Evolutionary conservation across 2,888 invertebrate genomes (phyloP).

Genomic region (Polymixis flavicincta): DNA sequence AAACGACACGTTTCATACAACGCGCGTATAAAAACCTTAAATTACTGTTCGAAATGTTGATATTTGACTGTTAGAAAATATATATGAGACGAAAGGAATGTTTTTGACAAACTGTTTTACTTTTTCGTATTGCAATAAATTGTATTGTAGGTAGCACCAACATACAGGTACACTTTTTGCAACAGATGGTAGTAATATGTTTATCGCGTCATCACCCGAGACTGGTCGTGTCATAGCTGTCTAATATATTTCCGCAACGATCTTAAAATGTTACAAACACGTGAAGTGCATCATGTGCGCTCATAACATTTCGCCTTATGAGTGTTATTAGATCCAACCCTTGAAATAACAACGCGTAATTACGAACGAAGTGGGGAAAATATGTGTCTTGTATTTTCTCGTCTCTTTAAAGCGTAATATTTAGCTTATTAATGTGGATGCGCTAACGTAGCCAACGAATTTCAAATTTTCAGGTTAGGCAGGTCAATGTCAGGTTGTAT

Average conservation of each 20-base stretch:
- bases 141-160: neutral
- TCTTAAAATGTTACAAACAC: constrained; percentile 29
- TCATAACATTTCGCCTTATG: constrained; percentile 41
- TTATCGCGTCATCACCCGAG: constrained; percentile 11
- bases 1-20: neutral
- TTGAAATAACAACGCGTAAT: constrained; percentile 27
- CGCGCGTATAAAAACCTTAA: neutral
- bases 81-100: neutral
- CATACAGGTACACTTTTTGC: constrained; percentile 1
- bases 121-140: neutral
- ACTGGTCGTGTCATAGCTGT: constrained; percentile 16
- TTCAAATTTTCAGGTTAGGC: too few species aligned
- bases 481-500: too few species aligned
- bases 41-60: neutral
- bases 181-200: constrained; percentile 29
- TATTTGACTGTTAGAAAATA: neutral
- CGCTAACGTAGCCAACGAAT: neutral
- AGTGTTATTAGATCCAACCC: constrained; percentile 3
- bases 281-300: constrained; percentile 44
- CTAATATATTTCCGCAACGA: constrained; percentile 35
- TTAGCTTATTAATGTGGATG: neutral
- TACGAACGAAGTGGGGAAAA: constrained; percentile 5
- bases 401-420: neutral
- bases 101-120: neutral
- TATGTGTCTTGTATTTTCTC: neutral